Base-by-base conservation (phyloP, 2,888 invertebrate species). In the Aphodius sticticus region DNA sequence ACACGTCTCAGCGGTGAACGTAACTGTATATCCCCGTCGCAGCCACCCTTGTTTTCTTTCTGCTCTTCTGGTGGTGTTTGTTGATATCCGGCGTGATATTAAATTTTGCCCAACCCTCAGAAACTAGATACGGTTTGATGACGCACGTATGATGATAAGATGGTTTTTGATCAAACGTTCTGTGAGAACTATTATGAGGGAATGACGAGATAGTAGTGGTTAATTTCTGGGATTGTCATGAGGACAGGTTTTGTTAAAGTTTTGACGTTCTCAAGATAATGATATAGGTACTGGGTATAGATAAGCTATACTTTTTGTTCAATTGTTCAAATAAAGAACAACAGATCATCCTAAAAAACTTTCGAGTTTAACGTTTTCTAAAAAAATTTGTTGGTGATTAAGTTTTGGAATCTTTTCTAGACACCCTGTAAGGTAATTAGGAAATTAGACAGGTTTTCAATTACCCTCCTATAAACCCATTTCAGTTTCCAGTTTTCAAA, bases 1-100 rank as follows among this genome's bases (percentile, higher is more conserved):
- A 80, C 75, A 76, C 72, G 80, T 79, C 53, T 53, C 53, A 1
- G 12, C 53, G 0, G 53, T 12, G 53, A 53, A 53, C 53, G 53
- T 53, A 53, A 53, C 53, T 53, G 53, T 53, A 53, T 53, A 53
- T 53, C 53, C 53, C 53, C 53, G 53, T 53, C 53, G 53, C 53
- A 53, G 53, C 53, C 53, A 53, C 53, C 53, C 53, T 53, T 53
- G 12, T 53, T 53, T 53, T 53, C 4, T 5, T 12, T 53, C 53
- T 12, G 12, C 53, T 53, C 53, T 53, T 53, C 53, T 53, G 12
- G 53, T 53, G 53, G 53, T 53, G 53, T 53, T 1, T 12, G 53
- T 53, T 1, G 53, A 53, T 53, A 53, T 53, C 9, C 12, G 53
- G 53, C 7, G 3, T 1, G 9, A 53, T 53, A 53, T 53, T 53